Base-by-base conservation (phyloP, 2,797 vertebrate genomes). In the Smutsia temminckii region DNA sequence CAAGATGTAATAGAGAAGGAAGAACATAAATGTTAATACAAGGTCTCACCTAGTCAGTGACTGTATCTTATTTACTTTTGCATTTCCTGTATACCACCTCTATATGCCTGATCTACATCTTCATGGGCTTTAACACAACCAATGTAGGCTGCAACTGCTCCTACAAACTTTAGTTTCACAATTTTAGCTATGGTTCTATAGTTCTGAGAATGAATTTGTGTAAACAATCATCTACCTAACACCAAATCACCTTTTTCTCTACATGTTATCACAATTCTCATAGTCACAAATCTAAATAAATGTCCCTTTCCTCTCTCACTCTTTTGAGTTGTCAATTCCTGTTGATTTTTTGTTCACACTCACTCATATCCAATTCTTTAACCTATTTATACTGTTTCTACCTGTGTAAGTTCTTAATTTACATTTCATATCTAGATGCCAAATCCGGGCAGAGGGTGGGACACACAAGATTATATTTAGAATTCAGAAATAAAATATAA, bases 401-500 rank as follows among this genome's bases (percentile, higher is more conserved):
- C 18, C 21, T 59, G 10, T 57, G 81, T 78, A 91, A 68, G n/a
- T 3, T 32, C 40, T 55, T 53, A 59, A 79, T 90, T 87, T 29
- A 84, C 69, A 74, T 68, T 89, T 95, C 40, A 78, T 57, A 74
- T n/a, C 20, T 83, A 79, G 74, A 55, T n/a, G 9, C 16, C 71
- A 94, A 92, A 79, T 32, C 14, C 29, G 95, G 6, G 40, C 49
- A 89, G 51, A 8, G 10, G 9, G 3, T 1, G 4, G 3, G 46
- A 10, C n/a, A 61, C 6, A 91, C 1, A 84, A 74, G 37, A 80
- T 25, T 71, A 49, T 72, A 85, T 66, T 80, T 34, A 63, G 59
- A 90, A 90, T 46, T 89, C 25, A 86, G 17, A n/a, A 84, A 85
- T 80, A 92, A 87, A 88, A 88, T 74, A 6, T 8, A 77, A 91